Conservation (phyloP, 2,113 vertebrate genomes). For the Trochalopteron elliotii region DNA sequence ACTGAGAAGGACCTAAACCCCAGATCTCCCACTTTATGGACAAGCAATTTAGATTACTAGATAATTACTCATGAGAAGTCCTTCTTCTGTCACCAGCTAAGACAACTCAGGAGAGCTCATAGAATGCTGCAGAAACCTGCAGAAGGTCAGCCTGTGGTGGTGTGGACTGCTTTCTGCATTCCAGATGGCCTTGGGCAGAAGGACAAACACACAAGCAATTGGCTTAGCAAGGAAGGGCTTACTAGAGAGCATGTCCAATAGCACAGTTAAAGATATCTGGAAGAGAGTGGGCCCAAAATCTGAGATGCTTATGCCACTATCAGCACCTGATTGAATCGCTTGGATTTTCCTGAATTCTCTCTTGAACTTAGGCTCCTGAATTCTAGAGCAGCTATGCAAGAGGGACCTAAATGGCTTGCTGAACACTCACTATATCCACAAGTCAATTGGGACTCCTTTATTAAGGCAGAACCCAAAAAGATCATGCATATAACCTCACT, state of each 20-base stretch:
- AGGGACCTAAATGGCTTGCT: neutral
- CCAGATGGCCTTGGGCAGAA: neutral
- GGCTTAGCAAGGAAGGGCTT: neutral
- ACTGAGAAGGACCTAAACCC: neutral
- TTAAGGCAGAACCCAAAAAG: neutral
- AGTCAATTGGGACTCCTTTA: neutral
- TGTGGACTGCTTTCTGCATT: neutral
- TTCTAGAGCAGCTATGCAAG: neutral
- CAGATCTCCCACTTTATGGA: neutral
- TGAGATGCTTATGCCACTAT: neutral
- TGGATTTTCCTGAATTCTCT: neutral
- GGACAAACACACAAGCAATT: neutral
- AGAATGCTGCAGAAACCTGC: neutral
- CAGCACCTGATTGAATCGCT: neutral
- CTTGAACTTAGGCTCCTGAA: neutral
- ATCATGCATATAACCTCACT: neutral
- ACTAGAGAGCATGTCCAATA: neutral
- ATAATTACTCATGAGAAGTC: neutral
- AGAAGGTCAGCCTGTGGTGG: neutral
- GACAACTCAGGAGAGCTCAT: neutral
- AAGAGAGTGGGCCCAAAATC: neutral
- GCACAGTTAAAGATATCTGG: neutral
- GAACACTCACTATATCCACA: accelerated
- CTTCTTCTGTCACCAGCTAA: neutral
- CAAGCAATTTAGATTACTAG: neutral